Evolutionary conservation across 2,797 vertebrate species (phyloP).

Genomic region (Apogon hyalosoma): DNA sequence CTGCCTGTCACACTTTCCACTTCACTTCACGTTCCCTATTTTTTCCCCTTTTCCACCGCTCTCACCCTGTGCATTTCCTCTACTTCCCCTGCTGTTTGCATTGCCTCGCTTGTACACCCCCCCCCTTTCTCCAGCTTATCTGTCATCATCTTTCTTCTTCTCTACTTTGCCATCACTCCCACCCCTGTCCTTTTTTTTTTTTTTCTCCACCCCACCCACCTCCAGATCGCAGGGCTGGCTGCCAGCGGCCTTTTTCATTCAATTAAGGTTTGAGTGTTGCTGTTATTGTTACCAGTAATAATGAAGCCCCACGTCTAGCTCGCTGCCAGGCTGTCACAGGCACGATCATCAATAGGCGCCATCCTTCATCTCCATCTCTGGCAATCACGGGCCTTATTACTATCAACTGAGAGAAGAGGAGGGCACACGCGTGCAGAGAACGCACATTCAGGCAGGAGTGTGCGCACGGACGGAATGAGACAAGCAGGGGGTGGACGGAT

Average conservation of each 20-base stretch:
- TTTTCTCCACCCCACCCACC: constrained; percentile 22
- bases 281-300: constrained; percentile 79
- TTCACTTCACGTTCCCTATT: constrained; percentile 43
- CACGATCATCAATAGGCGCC: constrained; percentile 69
- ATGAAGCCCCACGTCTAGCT: constrained; percentile 66
- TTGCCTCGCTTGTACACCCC: constrained; percentile 19
- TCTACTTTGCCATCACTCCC: constrained; percentile 40
- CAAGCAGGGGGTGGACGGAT: constrained; percentile 64
- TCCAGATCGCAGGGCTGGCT: constrained; percentile 45
- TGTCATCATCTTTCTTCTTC: constrained; percentile 23
- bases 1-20: constrained; percentile 66
- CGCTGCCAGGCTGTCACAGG: constrained; percentile 69
- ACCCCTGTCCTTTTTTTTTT: constrained; percentile 15
- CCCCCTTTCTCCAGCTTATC: constrained; percentile 20
- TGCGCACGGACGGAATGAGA: constrained; percentile 41
- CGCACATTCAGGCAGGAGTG: constrained; percentile 14
- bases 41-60: not conserved
- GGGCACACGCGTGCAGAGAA: constrained; percentile 19
- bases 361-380: constrained; percentile 71
- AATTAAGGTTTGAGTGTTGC: constrained; percentile 70
- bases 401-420: constrained; percentile 59
- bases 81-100: not conserved
- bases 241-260: constrained; percentile 74
- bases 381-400: constrained; percentile 78
- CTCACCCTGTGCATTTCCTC: constrained; percentile 2